These are phyloP conservation scores for Cottus gobio DNA, from an alignment of 2,113 vertebrate genomes.

Conservation along the genomic window DNA sequence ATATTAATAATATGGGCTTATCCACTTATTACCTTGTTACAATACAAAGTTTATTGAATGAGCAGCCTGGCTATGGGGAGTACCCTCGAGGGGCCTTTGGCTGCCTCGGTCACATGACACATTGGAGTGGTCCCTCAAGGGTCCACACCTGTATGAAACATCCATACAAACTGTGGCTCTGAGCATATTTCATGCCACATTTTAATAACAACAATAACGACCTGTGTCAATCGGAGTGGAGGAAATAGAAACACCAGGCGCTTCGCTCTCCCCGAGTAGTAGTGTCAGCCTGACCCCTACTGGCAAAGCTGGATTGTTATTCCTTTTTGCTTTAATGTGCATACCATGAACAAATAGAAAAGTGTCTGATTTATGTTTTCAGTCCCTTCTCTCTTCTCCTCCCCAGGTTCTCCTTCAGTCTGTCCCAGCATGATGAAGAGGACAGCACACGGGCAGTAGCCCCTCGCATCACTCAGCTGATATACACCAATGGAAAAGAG, in stretches of 20 bases:
- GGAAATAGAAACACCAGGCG: constrained; percentile 25
- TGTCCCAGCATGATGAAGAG: neutral
- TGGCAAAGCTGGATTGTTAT: constrained; percentile 5
- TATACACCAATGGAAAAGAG: neutral
- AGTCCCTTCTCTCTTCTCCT: neutral
- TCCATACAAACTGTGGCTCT: neutral
- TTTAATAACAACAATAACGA: neutral
- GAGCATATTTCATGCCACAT: neutral
- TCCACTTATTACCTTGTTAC: neutral
- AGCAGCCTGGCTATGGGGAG: neutral
- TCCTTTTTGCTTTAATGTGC: neutral
- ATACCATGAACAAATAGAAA: neutral
- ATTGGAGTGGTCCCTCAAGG: neutral
- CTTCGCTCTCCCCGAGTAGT: neutral
- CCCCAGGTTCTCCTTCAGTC: neutral
- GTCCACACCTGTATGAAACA: neutral
- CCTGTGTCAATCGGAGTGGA: constrained; percentile 29
- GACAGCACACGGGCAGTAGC: neutral
- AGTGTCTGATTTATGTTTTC: neutral
- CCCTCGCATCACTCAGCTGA: constrained; percentile 2
- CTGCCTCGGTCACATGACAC: neutral
- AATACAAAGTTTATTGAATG: neutral
- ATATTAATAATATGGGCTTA: neutral
- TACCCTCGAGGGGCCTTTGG: no score
- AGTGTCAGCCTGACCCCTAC: constrained; percentile 61